phyloP scores from a whole-genome alignment of 2,888 invertebrate species.

The Allygus modestus region DNA sequence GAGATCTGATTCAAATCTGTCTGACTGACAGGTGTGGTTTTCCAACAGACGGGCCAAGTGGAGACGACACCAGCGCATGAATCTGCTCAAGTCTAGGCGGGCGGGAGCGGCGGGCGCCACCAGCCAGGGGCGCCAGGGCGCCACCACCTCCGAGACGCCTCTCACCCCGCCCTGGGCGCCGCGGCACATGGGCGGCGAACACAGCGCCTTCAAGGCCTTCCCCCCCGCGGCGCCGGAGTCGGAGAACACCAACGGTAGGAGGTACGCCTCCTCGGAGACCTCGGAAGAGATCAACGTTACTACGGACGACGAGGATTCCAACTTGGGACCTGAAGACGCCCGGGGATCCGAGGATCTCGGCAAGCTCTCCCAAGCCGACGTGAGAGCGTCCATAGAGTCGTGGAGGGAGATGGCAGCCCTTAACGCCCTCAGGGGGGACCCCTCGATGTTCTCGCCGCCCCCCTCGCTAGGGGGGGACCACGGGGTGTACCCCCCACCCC shows the following conservation, averaged over 20 bases:
- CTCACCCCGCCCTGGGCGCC: conserved; percentile 74
- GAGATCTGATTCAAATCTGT: conserved; percentile 35
- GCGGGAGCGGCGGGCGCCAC: conserved; percentile 73
- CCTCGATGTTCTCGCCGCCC: conserved; percentile 17
- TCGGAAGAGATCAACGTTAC: conserved; percentile 89
- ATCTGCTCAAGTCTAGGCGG: conserved; percentile 89
- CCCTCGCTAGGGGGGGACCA: not conserved
- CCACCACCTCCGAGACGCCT: conserved; percentile 71
- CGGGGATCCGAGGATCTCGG: conserved; percentile 65
- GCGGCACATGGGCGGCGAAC: conserved; percentile 89
- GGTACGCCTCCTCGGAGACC: conserved; percentile 69
- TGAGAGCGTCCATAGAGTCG: conserved; percentile 72
- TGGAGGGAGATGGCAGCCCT: conserved; percentile 72
- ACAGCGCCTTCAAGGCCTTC: conserved; percentile 91
- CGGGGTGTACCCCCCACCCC: conserved; percentile 19
- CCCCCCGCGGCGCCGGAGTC: conserved; percentile 74
- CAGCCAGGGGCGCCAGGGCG: conserved; percentile 74
- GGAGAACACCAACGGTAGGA: conserved; percentile 70
- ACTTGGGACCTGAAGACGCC: conserved; percentile 72
- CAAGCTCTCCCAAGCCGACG: conserved; percentile 72
- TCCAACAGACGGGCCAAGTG: conserved; percentile 99
- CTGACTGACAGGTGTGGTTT: conserved; percentile 95
- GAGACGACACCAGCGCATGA: conserved; percentile 98
- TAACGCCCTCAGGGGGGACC: conserved; percentile 43
- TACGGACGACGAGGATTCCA: conserved; percentile 79